Base-by-base conservation (phyloP, 2,113 vertebrate species). In the Heptranchias perlo region DNA sequence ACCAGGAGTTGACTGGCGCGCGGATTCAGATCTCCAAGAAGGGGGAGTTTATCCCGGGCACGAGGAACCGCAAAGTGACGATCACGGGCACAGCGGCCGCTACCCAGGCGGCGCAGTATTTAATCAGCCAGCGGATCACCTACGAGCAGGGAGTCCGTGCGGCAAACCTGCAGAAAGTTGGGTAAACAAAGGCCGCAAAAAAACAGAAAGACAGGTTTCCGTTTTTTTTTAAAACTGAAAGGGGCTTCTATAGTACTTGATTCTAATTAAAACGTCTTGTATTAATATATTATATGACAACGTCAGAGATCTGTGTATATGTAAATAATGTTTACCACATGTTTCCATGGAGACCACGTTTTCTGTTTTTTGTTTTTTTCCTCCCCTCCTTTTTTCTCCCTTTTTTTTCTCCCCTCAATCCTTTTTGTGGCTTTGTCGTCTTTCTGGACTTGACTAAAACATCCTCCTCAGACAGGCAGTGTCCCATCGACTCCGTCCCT, bases 21-120 rank as follows among this genome's bases (percentile, higher is more conserved):
- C 97, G 99, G 96, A 99, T 99, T 97, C 99, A 99, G 97, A 99
- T 99, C 98, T 99, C 99, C 96, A 99, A 99, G 98, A 99, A 99
- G 96, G 99, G 99, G 96, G 99, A 99, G 97, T 99, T 99, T 97
- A 98, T 99, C 97, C 99, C 99, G 0, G 99, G 99, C 97, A 99
- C 99, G 96, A 98, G 99, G 97, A 99, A 99, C 98, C 98, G 99
- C 97, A 99, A 98, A 97, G 99, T 99, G 96, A 99, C 98, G 97
- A 99, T 99, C 97, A 99, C 98, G 0, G 99, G 99, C 96, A 98
- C 98, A n/a, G 98, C 98, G 91, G 98, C 98, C 31, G 98, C 99
- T 96, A 99, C 98, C 10, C 99, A 99, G 97, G 99, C 99, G 8
- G 99, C 99, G 92, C 99, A 99, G 97, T 99, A 99, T 97, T 98